phyloP scores from a whole-genome alignment of 2,888 invertebrate genomes.

The Anticlea derivata region DNA sequence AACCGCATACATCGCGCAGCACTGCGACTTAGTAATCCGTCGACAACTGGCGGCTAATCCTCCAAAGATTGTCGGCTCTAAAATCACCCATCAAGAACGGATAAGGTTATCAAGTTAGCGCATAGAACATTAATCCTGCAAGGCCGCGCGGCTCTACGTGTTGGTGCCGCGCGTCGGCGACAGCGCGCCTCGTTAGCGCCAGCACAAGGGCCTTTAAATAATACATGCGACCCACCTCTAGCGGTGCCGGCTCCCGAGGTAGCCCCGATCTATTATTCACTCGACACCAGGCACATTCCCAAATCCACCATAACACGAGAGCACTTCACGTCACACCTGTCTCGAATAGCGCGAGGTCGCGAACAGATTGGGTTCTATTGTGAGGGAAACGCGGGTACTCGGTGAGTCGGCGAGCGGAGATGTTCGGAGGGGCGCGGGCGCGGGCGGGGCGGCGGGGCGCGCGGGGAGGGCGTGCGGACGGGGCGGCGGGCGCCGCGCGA shows the following conservation, averaged over 20 bases:
- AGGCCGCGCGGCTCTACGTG: constrained; percentile 30
- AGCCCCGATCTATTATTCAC: constrained; percentile 59
- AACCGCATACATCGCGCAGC: background rate
- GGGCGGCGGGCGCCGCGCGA: constrained; percentile 63
- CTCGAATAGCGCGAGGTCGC: constrained; percentile 27
- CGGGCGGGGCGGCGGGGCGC: constrained; percentile 1
- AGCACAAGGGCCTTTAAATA: constrained; percentile 41
- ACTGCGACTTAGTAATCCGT: constrained; percentile 9
- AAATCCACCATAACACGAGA: constrained; percentile 48
- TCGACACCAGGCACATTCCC: constrained; percentile 50
- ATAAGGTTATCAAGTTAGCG: constrained; percentile 38
- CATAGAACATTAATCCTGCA: constrained; percentile 44
- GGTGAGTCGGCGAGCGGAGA: constrained; percentile 29
- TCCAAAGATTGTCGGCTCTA: constrained; percentile 7
- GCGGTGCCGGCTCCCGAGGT: constrained; percentile 63
- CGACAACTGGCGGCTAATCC: constrained; percentile 4
- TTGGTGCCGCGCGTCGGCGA: constrained; percentile 24
- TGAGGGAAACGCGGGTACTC: constrained; percentile 18
- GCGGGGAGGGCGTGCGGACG: constrained; percentile 30
- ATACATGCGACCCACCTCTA: constrained; percentile 57
- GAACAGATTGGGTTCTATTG: constrained; percentile 18
- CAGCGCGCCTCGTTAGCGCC: constrained; percentile 28
- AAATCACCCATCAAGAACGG: constrained; percentile 24
- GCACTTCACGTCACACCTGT: constrained; percentile 49
- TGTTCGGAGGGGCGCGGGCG: constrained; percentile 14